Base-by-base conservation (phyloP, 2,113 vertebrate genomes). In the Serilophus lunatus region DNA sequence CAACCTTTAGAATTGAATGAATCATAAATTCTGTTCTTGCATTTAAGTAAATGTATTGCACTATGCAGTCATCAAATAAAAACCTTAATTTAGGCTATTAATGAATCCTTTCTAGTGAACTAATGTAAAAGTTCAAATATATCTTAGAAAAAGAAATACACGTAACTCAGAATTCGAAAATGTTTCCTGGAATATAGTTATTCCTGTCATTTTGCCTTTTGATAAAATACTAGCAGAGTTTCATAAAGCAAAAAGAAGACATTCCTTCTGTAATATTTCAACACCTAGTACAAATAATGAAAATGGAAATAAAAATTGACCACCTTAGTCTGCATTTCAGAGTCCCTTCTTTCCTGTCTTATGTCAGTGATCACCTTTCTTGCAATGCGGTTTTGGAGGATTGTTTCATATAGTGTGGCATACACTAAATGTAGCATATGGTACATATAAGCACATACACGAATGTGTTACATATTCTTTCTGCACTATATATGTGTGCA, bases 1-100 rank as follows among this genome's bases (percentile, higher is more conserved):
- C 44, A 80, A 35, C 14, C 5, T 77, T 26, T 83, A 51, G 51
- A 83, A 63, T 0, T 57, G 10, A 0, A 0, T 12, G 6, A 11
- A 25, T 40, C 49, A 50, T 36, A n/a, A 88, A 83, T 66, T 72
- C 44, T 91, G 25, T 45, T 89, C 59, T 74, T 72, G 36, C 7
- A 61, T 56, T 84, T 77, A 64, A 71, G 16, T 36, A 14, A 36
- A 18, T 80, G 44, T 24, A 76, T 44, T 79, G 8, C 3, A 4
- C 60, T 81, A 83, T 29, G 36, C 20, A 71, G 31, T 51, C 54
- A 65, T 74, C 75, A 40, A 60, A 25, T 59, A 64, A 90, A 84
- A 77, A 18, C 29, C 50, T 40, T 54, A 83, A 72, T 68, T 87
- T 68, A 80, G 10, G 24, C 16, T 81, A 51, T 38, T 72, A 87